Base-by-base conservation (phyloP, 2,888 invertebrate genomes). In the Dynastes hyllus region DNA sequence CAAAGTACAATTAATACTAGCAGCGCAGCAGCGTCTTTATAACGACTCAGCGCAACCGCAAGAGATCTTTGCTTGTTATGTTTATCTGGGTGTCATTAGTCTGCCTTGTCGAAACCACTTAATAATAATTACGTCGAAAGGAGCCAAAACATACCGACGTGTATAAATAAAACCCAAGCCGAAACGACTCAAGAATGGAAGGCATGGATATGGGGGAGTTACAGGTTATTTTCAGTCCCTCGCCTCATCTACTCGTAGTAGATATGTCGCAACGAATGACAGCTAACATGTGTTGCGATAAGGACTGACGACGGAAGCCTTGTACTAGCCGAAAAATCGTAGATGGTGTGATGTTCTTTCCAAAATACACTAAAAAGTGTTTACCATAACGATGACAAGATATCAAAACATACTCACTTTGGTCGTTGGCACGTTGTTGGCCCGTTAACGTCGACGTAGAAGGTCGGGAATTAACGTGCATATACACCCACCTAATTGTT, bases 201-300 rank as follows among this genome's bases (percentile, higher is more conserved):
- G 65, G 29, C 37, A 61, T 0, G 58, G 13, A 13, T 63, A 63
- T 13, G 40, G 51, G 50, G 76, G 61, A 27, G 40, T 22, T n/a
- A 16, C 11, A 80, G 80, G 80, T 81, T 82, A 81, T 83, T 83
- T 81, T 78, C 63, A 73, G 76, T 69, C 73, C 71, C 50, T 71
- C 73, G 79, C 81, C 78, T 80, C 63, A 13, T 16, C 11, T 27
- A 63, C 61, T 61, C 32, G 29, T 63, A n/a, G 67, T 77, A 81
- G 80, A 80, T 78, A 80, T 83, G 83, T 82, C 81, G 83, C 83
- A 83, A 84, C 83, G 84, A 85, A 84, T 83, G 86, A 86, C 86
- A 85, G 85, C 81, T 81, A 84, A 87, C 86, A 87, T 85, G 84
- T 87, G 87, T 86, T 83, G 84, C 86, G 85, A 85, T 86, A 86